Evolutionary conservation across 2,888 invertebrate species (phyloP).

Genomic region (Eretmocerus hayati): DNA sequence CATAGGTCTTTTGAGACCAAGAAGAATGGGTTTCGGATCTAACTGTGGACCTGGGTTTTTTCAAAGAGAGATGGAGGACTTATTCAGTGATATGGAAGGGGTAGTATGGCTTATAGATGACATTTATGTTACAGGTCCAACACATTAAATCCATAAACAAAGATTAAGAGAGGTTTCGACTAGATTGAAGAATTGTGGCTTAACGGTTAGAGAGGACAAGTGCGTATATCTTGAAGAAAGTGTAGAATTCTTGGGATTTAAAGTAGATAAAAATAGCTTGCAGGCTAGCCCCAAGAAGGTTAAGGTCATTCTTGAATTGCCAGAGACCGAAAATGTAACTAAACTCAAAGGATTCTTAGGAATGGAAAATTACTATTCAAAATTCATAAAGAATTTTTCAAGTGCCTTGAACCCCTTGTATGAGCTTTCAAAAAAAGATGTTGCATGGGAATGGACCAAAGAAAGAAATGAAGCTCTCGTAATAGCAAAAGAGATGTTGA

Average conservation of each 20-base stretch:
- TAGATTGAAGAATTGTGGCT: conserved; percentile 22
- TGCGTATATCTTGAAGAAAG: conserved; percentile 24
- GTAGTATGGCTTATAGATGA: conserved; percentile 26
- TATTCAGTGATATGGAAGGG: conserved; percentile 23
- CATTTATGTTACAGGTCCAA: conserved; percentile 24
- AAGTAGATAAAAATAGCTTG: conserved; percentile 26
- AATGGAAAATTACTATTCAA: conserved; percentile 33
- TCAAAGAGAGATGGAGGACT: conserved; percentile 29
- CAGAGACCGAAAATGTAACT: conserved; percentile 22
- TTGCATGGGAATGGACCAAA: conserved; percentile 23
- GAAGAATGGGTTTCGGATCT: neutral
- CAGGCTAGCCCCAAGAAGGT: conserved; percentile 23
- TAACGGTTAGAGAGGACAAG: conserved; percentile 24
- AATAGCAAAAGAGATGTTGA: conserved; percentile 9
- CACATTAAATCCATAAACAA: conserved; percentile 19
- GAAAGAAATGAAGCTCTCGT: too few species aligned
- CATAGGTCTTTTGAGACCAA: neutral
- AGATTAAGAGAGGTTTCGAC: conserved; percentile 23
- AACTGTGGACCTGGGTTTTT: conserved; percentile 31
- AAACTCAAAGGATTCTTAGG: conserved; percentile 28
- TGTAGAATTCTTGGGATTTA: conserved; percentile 27
- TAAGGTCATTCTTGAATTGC: conserved; percentile 22
- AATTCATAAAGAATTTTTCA: conserved; percentile 29
- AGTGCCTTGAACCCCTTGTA: conserved; percentile 28
- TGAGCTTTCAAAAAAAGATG: conserved; percentile 24